Conservation (phyloP, 2,797 vertebrate genomes). For the Glossophaga mutica region DNA sequence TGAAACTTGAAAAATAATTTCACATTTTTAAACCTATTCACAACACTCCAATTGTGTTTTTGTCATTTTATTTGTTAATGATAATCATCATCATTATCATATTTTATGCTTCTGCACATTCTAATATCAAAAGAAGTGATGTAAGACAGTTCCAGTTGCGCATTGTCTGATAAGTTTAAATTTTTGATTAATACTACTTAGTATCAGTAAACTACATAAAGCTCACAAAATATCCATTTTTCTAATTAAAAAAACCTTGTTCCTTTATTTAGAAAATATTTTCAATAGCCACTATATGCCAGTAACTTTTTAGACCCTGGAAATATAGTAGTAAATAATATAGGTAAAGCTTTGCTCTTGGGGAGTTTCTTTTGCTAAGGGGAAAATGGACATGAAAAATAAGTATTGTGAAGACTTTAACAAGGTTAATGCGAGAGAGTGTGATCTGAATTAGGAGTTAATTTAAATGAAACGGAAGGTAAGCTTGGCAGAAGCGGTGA, state of each 20-base stretch:
- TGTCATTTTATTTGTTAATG: not conserved
- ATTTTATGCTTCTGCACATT: not conserved
- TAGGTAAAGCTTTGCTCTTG: not conserved
- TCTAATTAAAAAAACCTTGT: not conserved
- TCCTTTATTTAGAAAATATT: not conserved
- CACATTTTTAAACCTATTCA: not conserved
- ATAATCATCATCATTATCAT: not conserved
- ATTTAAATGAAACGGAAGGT: not conserved
- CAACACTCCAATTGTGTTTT: not conserved
- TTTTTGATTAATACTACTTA: not conserved
- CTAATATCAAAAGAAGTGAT: not conserved
- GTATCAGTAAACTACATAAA: not conserved
- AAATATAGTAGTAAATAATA: not conserved
- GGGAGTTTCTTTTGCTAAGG: not conserved
- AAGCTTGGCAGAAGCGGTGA: not conserved
- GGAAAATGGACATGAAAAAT: not conserved
- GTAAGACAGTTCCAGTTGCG: rapidly evolving
- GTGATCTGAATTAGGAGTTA: not conserved
- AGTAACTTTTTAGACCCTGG: not conserved
- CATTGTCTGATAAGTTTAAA: not conserved
- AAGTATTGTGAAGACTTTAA: not conserved
- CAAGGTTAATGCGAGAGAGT: no score
- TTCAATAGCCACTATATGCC: not conserved
- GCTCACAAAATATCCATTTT: not conserved
- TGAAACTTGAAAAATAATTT: not conserved